Evolutionary conservation across 2,888 invertebrate species (phyloP).

Genomic region (Marasmarcha lunaedactyla): DNA sequence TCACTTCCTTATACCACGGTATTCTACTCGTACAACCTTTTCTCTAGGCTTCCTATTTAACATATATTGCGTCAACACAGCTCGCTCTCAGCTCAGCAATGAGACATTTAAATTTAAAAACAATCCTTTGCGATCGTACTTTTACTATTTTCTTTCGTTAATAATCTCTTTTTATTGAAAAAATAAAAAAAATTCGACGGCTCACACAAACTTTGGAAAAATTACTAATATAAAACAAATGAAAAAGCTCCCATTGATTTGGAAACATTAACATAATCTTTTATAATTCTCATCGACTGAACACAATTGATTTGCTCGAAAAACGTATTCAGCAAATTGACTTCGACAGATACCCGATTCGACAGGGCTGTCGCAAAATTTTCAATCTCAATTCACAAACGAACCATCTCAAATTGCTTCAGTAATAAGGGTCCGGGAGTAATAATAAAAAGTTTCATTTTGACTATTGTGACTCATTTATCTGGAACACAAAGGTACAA

Average conservation of each 20-base stretch:
- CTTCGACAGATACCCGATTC: not conserved
- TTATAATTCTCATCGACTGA: constrained; percentile 1
- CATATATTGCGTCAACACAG: constrained; percentile 29
- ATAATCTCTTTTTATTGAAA: constrained; percentile 2
- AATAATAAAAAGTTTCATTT: constrained; percentile 37
- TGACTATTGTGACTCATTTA: constrained; percentile 35
- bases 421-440: constrained; percentile 44
- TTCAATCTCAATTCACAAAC: constrained; percentile 44
- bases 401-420: constrained; percentile 47
- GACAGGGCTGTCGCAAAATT: constrained; percentile 30
- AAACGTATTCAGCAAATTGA: constrained; percentile 1
- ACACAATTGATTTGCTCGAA: constrained; percentile 7
- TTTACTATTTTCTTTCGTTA: constrained; percentile 13
- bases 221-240: too few species aligned
- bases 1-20: constrained; percentile 44
- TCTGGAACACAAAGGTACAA: constrained; percentile 34
- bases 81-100: constrained; percentile 9
- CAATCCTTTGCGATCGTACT: constrained; percentile 19
- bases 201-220: too few species aligned
- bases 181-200: too few species aligned
- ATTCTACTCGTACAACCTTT: constrained; percentile 29
- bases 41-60: constrained; percentile 32
- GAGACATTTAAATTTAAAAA: constrained; percentile 35
- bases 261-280: not conserved
- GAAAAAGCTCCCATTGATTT: too few species aligned